Conservation (phyloP, 2,113 vertebrate genomes). For the Gobius niger region DNA sequence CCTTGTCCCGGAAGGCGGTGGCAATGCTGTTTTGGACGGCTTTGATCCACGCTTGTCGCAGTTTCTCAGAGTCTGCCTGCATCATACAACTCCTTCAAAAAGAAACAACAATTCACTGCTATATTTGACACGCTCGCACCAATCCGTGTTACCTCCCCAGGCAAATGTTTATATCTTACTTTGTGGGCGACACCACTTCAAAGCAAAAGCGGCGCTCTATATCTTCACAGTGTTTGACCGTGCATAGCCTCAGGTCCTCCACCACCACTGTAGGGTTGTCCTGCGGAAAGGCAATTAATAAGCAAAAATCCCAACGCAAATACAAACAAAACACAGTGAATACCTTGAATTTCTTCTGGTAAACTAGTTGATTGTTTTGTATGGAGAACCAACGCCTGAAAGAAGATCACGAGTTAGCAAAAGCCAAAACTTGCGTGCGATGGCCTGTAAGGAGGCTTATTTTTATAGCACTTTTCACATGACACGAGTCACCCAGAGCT, state of each 20-base stretch:
- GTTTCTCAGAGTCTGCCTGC: slow-evolving; percentile 95
- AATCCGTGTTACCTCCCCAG: slow-evolving; percentile 1
- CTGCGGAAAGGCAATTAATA: slow-evolving; percentile 63
- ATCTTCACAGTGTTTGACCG: slow-evolving; percentile 96
- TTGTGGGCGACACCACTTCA: slow-evolving; percentile 96
- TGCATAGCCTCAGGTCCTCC: slow-evolving; percentile 92
- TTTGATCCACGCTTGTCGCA: slow-evolving; percentile 95
- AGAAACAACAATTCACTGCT: slow-evolving; percentile 23
- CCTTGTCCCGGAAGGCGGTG: slow-evolving; percentile 93
- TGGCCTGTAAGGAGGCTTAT: slow-evolving; percentile 8
- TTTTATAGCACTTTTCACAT: too few relatives aligned
- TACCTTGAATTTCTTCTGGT: slow-evolving; percentile 99
- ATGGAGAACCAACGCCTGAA: slow-evolving; percentile 98
- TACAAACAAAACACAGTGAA: slow-evolving; percentile 31
- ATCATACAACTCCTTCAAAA: slow-evolving; percentile 92
- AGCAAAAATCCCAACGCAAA: not conserved
- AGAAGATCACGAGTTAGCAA: slow-evolving; percentile 49
- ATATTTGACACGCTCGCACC: not conserved
- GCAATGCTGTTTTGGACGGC: slow-evolving; percentile 97
- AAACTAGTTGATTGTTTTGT: slow-evolving; percentile 98
- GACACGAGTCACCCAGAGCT: too few relatives aligned
- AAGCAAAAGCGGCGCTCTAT: slow-evolving; percentile 96
- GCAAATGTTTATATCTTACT: slow-evolving; percentile 74
- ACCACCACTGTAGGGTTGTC: slow-evolving; percentile 97
- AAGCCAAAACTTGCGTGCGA: slow-evolving; percentile 20